phyloP scores from a whole-genome alignment of 1,140 invertebrate genomes.

The Lepidurus couesii region DNA sequence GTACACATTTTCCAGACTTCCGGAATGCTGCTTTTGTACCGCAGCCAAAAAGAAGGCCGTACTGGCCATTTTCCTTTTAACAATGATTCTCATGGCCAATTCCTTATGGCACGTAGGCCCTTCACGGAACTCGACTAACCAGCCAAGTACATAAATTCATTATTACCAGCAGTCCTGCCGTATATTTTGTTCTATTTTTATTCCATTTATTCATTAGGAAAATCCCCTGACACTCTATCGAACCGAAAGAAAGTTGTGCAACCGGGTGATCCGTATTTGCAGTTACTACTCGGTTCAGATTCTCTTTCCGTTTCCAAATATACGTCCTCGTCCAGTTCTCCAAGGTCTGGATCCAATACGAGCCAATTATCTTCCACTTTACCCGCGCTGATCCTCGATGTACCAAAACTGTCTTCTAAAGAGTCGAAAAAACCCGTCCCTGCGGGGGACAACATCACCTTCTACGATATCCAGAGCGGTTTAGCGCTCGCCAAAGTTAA shows the following conservation, averaged over 20 bases:
- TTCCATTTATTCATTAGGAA: not conserved
- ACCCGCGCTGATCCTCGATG: not conserved
- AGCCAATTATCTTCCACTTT: not conserved
- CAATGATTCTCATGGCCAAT: not conserved
- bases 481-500: not conserved
- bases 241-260: not conserved
- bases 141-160: not conserved
- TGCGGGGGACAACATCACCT: not conserved
- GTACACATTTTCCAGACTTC: not conserved
- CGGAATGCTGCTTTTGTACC: not conserved
- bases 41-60: not conserved
- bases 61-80: not conserved
- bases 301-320: constrained; percentile 1
- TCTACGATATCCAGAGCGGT: constrained; percentile 9
- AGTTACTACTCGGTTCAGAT: not conserved
- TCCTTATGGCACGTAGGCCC: not conserved
- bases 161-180: not conserved
- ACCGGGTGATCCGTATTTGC: not conserved
- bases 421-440: not conserved
- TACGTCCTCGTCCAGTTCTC: not conserved
- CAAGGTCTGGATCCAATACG: not conserved
- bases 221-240: not conserved
- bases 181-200: not conserved
- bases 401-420: not conserved
- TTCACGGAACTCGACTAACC: not conserved